These are phyloP conservation scores for Pomatorhinus ruficollis DNA, from an alignment of 2,113 vertebrate species.

Conservation along the genomic window DNA sequence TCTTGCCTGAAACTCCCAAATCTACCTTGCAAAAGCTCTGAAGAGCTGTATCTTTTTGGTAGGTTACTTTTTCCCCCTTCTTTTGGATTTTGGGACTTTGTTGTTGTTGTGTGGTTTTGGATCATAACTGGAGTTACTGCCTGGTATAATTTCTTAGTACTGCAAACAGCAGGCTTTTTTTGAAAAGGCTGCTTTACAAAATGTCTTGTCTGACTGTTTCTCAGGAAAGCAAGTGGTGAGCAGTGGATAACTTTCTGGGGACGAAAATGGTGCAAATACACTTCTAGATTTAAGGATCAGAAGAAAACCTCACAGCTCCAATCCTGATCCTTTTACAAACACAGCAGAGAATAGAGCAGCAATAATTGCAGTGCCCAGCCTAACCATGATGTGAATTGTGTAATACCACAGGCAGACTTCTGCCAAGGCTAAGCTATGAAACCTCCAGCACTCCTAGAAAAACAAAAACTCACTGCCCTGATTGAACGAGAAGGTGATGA, in stretches of 20 bases:
- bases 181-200: too few species aligned
- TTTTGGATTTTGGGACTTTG: background rate
- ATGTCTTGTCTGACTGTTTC: background rate
- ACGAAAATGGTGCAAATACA: slow-evolving; percentile 1
- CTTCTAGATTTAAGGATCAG: background rate
- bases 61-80: rapidly evolving
- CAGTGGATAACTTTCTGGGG: background rate
- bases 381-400: background rate
- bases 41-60: background rate
- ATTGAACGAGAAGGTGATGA: background rate
- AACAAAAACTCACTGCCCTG: background rate
- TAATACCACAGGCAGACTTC: background rate
- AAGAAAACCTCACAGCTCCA: background rate
- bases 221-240: background rate
- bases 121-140: background rate
- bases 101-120: background rate
- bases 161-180: background rate
- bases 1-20: background rate
- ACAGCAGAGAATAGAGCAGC: background rate
- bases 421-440: background rate
- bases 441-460: background rate
- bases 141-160: background rate
- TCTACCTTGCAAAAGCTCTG: background rate
- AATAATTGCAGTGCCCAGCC: background rate
- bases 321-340: background rate